Evolutionary conservation across 2,888 invertebrate genomes (phyloP).

Genomic region (Campaea margaritaria): DNA sequence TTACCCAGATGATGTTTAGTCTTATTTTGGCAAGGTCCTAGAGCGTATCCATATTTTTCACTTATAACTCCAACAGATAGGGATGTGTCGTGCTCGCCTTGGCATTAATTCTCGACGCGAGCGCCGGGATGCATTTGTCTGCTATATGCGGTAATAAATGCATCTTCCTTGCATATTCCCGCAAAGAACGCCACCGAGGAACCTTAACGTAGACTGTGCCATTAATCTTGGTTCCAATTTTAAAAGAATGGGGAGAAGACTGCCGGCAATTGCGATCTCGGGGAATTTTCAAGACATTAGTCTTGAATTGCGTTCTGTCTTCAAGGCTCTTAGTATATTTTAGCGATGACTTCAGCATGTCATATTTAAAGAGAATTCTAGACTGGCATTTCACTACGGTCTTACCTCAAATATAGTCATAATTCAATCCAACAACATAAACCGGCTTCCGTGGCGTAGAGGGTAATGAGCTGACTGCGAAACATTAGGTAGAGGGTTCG

Average conservation of each 20-base stretch:
- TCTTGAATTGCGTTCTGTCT: not conserved
- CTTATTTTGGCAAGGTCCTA: not conserved
- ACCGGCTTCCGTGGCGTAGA: no score
- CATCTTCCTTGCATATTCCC: constrained; percentile 13
- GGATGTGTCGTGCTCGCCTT: constrained; percentile 1
- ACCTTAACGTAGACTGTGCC: not conserved
- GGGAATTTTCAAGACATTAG: not conserved
- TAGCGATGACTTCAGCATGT: no score
- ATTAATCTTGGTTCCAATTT: constrained; percentile 27
- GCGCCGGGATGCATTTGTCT: constrained; percentile 9
- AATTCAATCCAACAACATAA: no score
- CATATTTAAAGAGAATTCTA: no score
- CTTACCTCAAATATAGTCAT: no score
- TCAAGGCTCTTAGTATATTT: no score
- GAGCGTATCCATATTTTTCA: not conserved
- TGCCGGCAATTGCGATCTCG: not conserved
- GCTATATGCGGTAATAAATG: constrained; percentile 17
- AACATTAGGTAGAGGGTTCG: no score
- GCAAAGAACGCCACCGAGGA: constrained; percentile 3
- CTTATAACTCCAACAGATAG: not conserved
- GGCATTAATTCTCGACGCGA: constrained; percentile 14
- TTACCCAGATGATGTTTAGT: not conserved
- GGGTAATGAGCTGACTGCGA: no score
- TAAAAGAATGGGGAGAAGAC: not conserved
- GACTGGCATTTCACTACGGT: no score